Evolutionary conservation across 2,888 invertebrate genomes (phyloP).

Genomic region (Trissoscelio sp.): DNA sequence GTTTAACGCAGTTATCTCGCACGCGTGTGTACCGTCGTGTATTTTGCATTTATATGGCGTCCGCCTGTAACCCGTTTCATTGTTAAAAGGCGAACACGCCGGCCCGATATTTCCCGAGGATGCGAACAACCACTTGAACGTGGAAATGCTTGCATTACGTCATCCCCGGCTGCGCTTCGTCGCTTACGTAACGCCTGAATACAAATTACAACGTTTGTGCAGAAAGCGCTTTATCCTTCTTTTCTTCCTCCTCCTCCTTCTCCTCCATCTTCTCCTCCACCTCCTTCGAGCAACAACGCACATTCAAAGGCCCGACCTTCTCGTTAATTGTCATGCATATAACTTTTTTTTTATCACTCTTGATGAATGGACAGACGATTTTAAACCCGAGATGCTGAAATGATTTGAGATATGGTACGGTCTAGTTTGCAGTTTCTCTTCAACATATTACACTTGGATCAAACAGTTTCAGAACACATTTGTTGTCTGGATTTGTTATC

Average conservation of each 20-base stretch:
- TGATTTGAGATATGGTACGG: too few species aligned
- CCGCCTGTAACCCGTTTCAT: constrained; percentile 51
- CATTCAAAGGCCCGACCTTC: constrained; percentile 36
- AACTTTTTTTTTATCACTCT: constrained; percentile 23
- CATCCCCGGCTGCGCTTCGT: constrained; percentile 37
- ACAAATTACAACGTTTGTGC: constrained; percentile 48
- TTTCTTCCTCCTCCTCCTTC: constrained; percentile 17
- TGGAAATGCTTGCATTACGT: constrained; percentile 58
- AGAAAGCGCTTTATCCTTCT: constrained; percentile 45
- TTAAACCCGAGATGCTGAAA: constrained; percentile 2
- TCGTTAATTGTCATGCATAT: constrained; percentile 38
- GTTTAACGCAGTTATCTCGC: constrained; percentile 70
- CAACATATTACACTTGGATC: not conserved
- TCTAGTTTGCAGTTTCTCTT: constrained; percentile 16
- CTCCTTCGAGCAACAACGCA: constrained; percentile 5
- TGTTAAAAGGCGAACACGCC: constrained; percentile 48
- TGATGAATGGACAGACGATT: constrained; percentile 39
- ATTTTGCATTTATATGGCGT: constrained; percentile 58
- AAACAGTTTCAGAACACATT: too few species aligned
- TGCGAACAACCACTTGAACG: constrained; percentile 31
- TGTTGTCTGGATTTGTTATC: not conserved
- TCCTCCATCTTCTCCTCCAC: not conserved
- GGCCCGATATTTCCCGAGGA: constrained; percentile 32
- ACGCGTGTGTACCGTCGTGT: constrained; percentile 43
- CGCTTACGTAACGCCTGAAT: constrained; percentile 51